Base-by-base conservation (phyloP, 2,113 vertebrate species). In the Rhea pennata region DNA sequence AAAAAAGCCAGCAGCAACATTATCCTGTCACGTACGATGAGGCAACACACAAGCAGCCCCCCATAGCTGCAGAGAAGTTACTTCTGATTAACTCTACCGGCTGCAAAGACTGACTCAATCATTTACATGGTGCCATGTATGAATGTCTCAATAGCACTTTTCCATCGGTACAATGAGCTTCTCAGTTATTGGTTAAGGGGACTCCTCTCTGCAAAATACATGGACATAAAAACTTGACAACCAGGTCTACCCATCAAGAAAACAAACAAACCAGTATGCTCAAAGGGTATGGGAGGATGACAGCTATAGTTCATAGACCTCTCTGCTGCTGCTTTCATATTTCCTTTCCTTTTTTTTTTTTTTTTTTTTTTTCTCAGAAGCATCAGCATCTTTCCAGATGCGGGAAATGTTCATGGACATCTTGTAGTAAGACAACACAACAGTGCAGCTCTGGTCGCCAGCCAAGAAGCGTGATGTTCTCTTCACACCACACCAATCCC, bases 401-500 rank as follows among this genome's bases (percentile, higher is more conserved):
- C 40, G 76, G 59, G 76, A 85, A 74, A 21, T 22, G 36, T 44
- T 40, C 64, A 62, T 40, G 51, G 36, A 12, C 17, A 29, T 90
- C 74, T 88, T 71, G 62, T 21, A 74, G 73, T 15, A 69, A 67
- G 62, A 50, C 21, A 75, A 72, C 75, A 87, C 33, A 84, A 10
- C 36, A 42, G 65, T 5, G 59, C 42, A 54, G 51, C 21, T 15
- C 58, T n/a, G 69, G 72, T 62, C 84, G 76, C 26, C n/a, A 6
- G 89, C 91, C 94, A 90, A 69, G 40, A 62, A 22, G 8, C 29
- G 31, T 46, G 79, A 59, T 86, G 51, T 14, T 90, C 88, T 74
- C 77, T 85, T 96, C 85, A 44, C 79, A 90, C 86, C 48, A 51
- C 26, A 94, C 64, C 86, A 96, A 89, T 84, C 53, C n/a, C 89